Base-by-base conservation (phyloP, 2,797 vertebrate species). In the Anabas testudineus region DNA sequence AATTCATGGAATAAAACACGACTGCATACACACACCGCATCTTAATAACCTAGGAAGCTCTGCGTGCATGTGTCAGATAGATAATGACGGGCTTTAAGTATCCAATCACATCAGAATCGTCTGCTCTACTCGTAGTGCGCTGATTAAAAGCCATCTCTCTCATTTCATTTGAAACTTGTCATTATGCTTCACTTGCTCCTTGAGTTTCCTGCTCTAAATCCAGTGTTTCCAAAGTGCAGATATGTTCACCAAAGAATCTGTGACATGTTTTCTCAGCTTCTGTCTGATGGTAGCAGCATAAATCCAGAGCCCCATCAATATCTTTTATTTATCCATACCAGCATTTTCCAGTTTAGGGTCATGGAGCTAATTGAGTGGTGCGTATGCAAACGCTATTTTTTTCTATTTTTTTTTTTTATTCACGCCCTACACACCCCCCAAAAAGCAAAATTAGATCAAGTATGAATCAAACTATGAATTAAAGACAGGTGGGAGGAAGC, bases 51-150 rank as follows among this genome's bases (percentile, higher is more conserved):
- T 21, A 34, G 39, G 21, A 52, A 26, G 15, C 24, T 41, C 45
- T 43, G 43, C 14, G 21, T 26, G 34, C 43, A 76, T 28, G 53
- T 55, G 55, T 65, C 51, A 74, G 37, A 37, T 18, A 41, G 62
- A 67, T 76, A 56, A 63, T 47, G 36, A 42, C 16, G 5, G 1
- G 5, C 9, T 34, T 53, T 4, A 2, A 57, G 22, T 16, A 19
- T 37, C 46, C 56, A 56, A 13, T 18, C 19, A 26, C 34, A 32
- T 28, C 30, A 24, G 10, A n/a, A 52, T 54, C 30, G 26, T 8
- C 10, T 24, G 55, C 4, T 30, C 9, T 18, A 7, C 22, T 34
- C 53, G 3, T 24, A 6, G 19, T 24, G 30, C 39, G 7, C 34
- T 14, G 41, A 34, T 8, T 18, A 16, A 22, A 28, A 45, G 10